A percentile compares a stretch with the other conserved stretches of the same genome.
These are phyloP conservation scores for Choreutis nemorana DNA, from an alignment of 2,888 invertebrate genomes.

Conservation along the genomic window DNA sequence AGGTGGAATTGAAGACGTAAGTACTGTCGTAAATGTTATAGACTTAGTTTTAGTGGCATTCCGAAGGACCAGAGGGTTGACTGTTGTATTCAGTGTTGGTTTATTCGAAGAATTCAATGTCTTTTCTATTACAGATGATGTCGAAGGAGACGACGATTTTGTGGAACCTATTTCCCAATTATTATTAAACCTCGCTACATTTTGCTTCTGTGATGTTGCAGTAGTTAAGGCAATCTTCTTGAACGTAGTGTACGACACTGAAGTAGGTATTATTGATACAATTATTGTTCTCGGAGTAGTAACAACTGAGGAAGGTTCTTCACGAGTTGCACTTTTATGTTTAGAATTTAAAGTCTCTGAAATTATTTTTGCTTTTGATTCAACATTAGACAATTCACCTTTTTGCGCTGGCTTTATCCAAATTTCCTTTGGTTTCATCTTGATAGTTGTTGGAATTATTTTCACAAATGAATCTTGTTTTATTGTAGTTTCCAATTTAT, in stretches of 20 bases:
- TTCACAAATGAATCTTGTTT: conserved; percentile 31
- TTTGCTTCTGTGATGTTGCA: conserved; percentile 28
- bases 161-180: conserved; percentile 26
- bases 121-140: conserved; percentile 13
- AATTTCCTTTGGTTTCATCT: conserved; percentile 56
- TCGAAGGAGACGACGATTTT: conserved; percentile 27
- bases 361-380: conserved; percentile 32
- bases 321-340: conserved; percentile 29
- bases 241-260: conserved; percentile 48
- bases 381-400: conserved; percentile 42
- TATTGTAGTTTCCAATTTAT: conserved; percentile 23
- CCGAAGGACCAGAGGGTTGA: conserved; percentile 1
- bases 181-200: conserved; percentile 22
- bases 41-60: background rate
- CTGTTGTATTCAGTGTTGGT: conserved; percentile 1
- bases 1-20: no score
- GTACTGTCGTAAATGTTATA: conserved; percentile 18
- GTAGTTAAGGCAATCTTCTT: conserved; percentile 52
- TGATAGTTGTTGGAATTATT: conserved; percentile 32
- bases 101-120: conserved; percentile 1
- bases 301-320: conserved; percentile 25
- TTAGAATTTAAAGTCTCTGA: conserved; percentile 24
- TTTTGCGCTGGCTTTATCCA: conserved; percentile 59
- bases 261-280: conserved; percentile 58
- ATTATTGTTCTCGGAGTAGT: conserved; percentile 57